Base-by-base conservation (phyloP, 2,113 vertebrate species). In the Nycticorax nycticorax region DNA sequence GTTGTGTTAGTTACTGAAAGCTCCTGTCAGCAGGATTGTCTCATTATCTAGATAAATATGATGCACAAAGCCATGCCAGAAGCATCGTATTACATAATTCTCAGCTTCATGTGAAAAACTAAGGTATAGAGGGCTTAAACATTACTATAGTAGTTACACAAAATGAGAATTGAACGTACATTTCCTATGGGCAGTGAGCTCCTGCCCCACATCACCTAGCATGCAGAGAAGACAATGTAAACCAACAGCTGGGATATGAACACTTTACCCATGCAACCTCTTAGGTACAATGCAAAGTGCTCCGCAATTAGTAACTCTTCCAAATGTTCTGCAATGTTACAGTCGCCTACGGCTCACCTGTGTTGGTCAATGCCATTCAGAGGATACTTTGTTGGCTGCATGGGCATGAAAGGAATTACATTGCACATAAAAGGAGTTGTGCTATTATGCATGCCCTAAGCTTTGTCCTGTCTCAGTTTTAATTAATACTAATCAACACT, bases 381-480 rank as follows among this genome's bases (percentile, higher is more conserved):
- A 57, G 32, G 71, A 57, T 53, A 72, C 41, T 82, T 79, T 39
- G 41, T 24, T 55, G 79, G 63, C 67, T 93, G 32, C n/a, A 22
- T 5, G 32, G 59, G 66, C 22, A 48, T 33, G 64, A 63, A 77
- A 93, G 47, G 26, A 89, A 81, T 68, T 64, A 19, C 14, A 28
- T 33, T 80, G 53, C 79, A 72, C 32, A 43, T 12, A 57, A 86
- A 84, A 72, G 22, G n/a, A 84, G 23, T 13, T 57, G 37, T 48
- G 37, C 62, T 73, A 57, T 62, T 84, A 67, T 15, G 19, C 57
- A 45, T 12, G 12, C 30, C 59, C 26, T 56, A 78, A 89, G 77
- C 55, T 73, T 85, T 84, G 30, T 74, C 45, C 56, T 77, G 28
- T 37, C 59, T 63, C 71, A 68, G 56, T 87, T 96, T 93, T 93